Evolutionary conservation across 2,113 vertebrate genomes (phyloP).

Genomic region (Cyanistes caeruleus): DNA sequence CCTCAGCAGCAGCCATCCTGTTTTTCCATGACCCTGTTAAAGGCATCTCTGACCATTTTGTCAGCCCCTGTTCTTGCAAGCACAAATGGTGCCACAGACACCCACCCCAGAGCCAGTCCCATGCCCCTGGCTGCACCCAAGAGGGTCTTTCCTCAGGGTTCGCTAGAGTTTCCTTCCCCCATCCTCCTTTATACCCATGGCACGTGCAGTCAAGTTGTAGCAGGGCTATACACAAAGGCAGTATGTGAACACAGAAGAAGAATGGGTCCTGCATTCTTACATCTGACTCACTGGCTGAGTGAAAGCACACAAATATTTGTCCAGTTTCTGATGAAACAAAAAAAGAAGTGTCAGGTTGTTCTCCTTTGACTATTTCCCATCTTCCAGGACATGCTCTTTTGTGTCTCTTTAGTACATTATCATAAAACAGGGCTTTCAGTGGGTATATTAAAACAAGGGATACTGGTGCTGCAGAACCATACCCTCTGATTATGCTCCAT

Average conservation of each 20-base stretch:
- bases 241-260: neutral
- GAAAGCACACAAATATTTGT: neutral
- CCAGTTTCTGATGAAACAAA: neutral
- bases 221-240: neutral
- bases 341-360: neutral
- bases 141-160: neutral
- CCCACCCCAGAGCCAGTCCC: neutral
- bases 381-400: neutral
- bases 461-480: neutral
- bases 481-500: neutral
- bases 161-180: neutral
- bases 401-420: neutral
- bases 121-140: neutral
- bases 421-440: neutral
- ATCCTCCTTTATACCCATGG: neutral
- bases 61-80: neutral
- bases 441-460: neutral
- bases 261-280: neutral
- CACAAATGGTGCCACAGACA: neutral
- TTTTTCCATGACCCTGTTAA: neutral
- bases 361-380: neutral
- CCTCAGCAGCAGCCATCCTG: neutral
- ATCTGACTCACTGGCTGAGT: neutral
- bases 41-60: neutral
- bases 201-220: neutral